Conservation (phyloP, 2,797 vertebrate genomes). For the Notolepis coatsorum region DNA sequence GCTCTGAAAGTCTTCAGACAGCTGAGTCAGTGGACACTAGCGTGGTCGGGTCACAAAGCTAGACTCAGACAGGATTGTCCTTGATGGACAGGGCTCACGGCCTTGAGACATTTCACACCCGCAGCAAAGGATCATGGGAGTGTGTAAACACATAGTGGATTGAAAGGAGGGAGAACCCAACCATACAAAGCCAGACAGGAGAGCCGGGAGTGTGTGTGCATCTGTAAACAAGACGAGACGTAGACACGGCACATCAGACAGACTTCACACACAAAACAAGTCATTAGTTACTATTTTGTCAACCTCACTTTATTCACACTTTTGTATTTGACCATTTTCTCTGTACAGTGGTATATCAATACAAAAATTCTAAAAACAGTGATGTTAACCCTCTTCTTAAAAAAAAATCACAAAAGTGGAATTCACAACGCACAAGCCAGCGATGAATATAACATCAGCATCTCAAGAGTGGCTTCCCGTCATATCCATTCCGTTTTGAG, state of each 20-base stretch:
- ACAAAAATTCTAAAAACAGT: too few species aligned
- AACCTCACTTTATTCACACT: not conserved
- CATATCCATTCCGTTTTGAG: not conserved
- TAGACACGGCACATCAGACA: not conserved
- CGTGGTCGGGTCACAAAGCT: not conserved
- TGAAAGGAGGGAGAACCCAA: not conserved
- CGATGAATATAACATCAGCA: not conserved
- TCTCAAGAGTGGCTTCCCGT: not conserved
- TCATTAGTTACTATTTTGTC: not conserved
- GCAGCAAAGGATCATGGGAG: conserved; percentile 12
- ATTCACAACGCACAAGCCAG: not conserved
- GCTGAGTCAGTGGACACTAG: not conserved
- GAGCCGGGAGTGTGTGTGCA: not conserved
- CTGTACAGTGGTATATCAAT: conserved; percentile 16
- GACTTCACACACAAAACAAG: not conserved
- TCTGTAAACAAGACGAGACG: not conserved
- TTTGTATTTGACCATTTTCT: not conserved
- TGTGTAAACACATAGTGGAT: not conserved
- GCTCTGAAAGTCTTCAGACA: too few species aligned
- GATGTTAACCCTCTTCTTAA: too few species aligned
- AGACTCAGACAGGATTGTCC: not conserved
- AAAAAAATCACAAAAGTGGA: not conserved
- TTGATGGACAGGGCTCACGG: not conserved
- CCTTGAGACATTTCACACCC: not conserved
- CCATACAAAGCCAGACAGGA: not conserved